Conservation (phyloP, 2,888 invertebrate genomes). For the Lasioglossum vierecki region DNA sequence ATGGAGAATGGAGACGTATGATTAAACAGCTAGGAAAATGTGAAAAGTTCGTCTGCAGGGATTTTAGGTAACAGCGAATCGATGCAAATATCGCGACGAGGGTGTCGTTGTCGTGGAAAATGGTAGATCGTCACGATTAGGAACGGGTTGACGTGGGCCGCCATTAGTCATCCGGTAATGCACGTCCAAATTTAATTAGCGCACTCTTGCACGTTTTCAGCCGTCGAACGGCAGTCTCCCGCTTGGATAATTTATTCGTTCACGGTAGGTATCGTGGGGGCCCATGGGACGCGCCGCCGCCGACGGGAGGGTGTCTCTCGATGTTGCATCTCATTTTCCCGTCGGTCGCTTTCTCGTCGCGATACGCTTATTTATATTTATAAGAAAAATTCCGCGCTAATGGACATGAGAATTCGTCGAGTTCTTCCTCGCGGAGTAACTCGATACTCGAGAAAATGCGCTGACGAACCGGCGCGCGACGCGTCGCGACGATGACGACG, state of each 20-base stretch:
- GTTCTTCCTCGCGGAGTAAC: conserved; percentile 36
- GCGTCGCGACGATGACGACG: neutral
- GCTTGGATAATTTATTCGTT: conserved; percentile 66
- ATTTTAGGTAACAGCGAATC: neutral
- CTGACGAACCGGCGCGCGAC: conserved; percentile 12
- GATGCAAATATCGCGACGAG: conserved; percentile 25
- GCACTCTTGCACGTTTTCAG: conserved; percentile 59
- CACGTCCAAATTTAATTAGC: conserved; percentile 74
- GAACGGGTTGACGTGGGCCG: conserved; percentile 54
- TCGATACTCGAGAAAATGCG: conserved; percentile 41
- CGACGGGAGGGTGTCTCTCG: neutral
- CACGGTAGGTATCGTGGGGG: conserved; percentile 36
- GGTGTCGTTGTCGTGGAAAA: conserved; percentile 7
- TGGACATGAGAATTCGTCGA: conserved; percentile 54
- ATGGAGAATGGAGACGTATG: neutral
- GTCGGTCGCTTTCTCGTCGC: conserved; percentile 40
- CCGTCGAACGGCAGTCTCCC: conserved; percentile 55
- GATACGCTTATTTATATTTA: conserved; percentile 61
- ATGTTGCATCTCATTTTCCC: conserved; percentile 62
- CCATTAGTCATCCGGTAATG: conserved; percentile 67
- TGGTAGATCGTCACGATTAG: conserved; percentile 43
- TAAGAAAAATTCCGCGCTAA: conserved; percentile 65
- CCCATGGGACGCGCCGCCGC: conserved; percentile 7
- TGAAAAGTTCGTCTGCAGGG: neutral
- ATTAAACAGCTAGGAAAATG: neutral